Conservation (phyloP, 2,113 vertebrate species). For the Bagarius yarrelli region DNA sequence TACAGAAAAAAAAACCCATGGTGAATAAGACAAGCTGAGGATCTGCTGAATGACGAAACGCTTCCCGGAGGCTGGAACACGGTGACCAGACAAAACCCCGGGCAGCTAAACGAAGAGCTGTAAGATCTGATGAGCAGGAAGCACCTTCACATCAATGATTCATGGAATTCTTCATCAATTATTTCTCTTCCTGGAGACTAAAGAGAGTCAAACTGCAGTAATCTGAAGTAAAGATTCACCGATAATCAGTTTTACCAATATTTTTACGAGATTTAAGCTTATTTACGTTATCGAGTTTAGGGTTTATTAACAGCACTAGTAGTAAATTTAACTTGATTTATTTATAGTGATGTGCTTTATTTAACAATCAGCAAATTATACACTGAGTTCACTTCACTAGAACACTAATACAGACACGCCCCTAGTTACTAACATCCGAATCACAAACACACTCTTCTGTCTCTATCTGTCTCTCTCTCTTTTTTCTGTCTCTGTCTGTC, state of each 20-base stretch:
- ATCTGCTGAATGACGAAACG: not conserved
- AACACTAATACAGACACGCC: too few relatives aligned
- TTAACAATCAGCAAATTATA: too few relatives aligned
- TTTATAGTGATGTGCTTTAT: too few relatives aligned
- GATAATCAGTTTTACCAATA: not conserved
- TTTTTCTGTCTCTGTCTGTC: too few relatives aligned
- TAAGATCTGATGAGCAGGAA: conserved; percentile 12
- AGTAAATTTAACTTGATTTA: too few relatives aligned
- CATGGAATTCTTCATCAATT: conserved; percentile 39
- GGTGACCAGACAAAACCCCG: not conserved
- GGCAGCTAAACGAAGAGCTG: not conserved
- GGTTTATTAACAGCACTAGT: too few relatives aligned
- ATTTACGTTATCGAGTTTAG: too few relatives aligned
- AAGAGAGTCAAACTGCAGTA: conserved; percentile 28
- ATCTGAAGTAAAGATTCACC: not conserved
- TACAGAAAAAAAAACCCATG: not conserved
- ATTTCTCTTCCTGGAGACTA: conserved; percentile 30
- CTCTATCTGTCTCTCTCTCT: too few relatives aligned
- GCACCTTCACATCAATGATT: conserved; percentile 44
- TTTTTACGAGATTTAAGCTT: too few relatives aligned
- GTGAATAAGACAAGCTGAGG: not conserved
- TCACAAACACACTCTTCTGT: too few relatives aligned
- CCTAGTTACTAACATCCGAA: too few relatives aligned
- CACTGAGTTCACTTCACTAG: too few relatives aligned
- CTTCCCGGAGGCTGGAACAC: not conserved